Evolutionary conservation across 1,140 invertebrate genomes (phyloP), one percentile per base, ranked within the genome.

Genomic region (Drosophila ogumai): DNA sequence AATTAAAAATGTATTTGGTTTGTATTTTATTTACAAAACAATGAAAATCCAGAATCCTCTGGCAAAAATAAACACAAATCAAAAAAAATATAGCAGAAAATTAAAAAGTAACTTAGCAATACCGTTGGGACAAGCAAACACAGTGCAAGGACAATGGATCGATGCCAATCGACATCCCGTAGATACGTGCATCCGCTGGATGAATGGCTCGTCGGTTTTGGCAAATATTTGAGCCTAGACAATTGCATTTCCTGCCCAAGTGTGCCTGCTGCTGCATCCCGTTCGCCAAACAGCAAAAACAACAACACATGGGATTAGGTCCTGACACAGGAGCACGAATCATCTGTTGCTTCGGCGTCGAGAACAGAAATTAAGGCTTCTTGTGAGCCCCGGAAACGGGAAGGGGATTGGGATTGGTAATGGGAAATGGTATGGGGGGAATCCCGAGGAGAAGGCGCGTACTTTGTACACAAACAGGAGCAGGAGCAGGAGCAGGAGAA

Each of bases 161-260:
- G 52, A 72, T 73, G 46, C 25, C 67, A 73, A 66, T 73, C 66
- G 66, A 50, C 36, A 58, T 28, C 36, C 32, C 52, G 40, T 56
- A 69, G 40, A 72, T 71, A 41, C 43, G 19, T 34, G 52, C 69
- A 72, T 72, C 52, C 68, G 55, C 43, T 55, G 31, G 31, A n/a
- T 66, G 40, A 69, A 68, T 75, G 49, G 50, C 69, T 74, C 56
- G 40, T 7, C 49, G 78, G 69, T 66, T 82, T 87, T 87, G 63
- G 66, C 84, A 82, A 86, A 86, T 81, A 86, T 79, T 85, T 82
- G 65, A 47, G 56, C 19, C 54, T 55, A 81, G 78, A 88, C 84
- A 88, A 88, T 90, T 88, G 80, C 85, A 81, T 63, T 80, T 88
- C 84, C 84, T 87, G 84, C 65, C 69, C 36, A 64, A 71, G 59